Evolutionary conservation across 2,888 invertebrate genomes (phyloP).

Genomic region (Diaphora mendica): DNA sequence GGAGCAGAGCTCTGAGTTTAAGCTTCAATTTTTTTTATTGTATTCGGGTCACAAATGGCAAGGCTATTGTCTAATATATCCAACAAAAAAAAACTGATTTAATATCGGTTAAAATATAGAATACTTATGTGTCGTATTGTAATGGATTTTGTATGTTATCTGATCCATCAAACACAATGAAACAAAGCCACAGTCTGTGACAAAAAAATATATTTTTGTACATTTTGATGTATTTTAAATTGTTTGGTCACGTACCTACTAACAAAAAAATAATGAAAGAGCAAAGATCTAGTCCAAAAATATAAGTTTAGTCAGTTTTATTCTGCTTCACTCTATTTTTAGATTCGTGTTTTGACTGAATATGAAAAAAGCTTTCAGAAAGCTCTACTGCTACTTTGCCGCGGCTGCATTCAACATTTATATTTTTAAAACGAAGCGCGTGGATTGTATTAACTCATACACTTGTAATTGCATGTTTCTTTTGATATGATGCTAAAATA

Average conservation of each 20-base stretch:
- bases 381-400: conserved; percentile 30
- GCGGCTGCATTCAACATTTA: conserved; percentile 20
- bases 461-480: conserved; percentile 11
- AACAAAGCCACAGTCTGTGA: neutral
- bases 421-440: conserved; percentile 31
- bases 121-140: neutral
- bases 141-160: neutral
- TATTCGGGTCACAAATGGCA: neutral
- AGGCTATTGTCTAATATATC: neutral
- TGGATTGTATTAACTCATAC: conserved; percentile 16
- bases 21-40: neutral
- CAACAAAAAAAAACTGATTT: neutral
- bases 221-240: neutral
- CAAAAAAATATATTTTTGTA: neutral
- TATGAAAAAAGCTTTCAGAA: conserved; percentile 35
- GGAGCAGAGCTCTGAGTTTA: neutral
- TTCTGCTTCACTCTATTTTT: neutral
- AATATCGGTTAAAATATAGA: neutral
- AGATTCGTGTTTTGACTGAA: neutral
- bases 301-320: neutral
- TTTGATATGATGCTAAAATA: conserved; percentile 22
- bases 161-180: no score
- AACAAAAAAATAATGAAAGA: neutral
- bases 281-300: neutral
- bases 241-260: neutral